Evolutionary conservation across 2,888 invertebrate genomes (phyloP).

Genomic region (Chrysomela aeneicollis): DNA sequence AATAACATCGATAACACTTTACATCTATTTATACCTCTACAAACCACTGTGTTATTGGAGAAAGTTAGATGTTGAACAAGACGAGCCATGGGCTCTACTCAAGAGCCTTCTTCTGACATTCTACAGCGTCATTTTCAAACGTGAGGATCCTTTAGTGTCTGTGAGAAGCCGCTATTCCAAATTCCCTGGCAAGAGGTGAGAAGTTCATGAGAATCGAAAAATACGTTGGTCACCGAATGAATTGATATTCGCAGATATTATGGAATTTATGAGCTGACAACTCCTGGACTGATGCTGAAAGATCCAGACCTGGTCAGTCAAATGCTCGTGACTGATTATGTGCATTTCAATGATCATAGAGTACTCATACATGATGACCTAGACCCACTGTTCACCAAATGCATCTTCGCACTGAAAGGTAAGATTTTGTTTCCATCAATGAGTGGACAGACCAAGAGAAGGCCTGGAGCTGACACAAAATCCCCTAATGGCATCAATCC

Average conservation of each 20-base stretch:
- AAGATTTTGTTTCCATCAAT: too few relatives aligned
- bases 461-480: too few relatives aligned
- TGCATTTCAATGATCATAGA: constrained; percentile 26
- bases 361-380: constrained; percentile 19
- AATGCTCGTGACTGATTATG: constrained; percentile 23
- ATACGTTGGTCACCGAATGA: too few relatives aligned
- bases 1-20: neutral
- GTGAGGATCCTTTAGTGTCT: constrained; percentile 12
- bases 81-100: neutral
- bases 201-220: too few relatives aligned
- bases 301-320: constrained; percentile 22
- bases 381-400: constrained; percentile 22
- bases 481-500: too few relatives aligned
- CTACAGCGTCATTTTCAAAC: constrained; percentile 10
- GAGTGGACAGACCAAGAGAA: too few relatives aligned
- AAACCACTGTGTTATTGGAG: constrained; percentile 16
- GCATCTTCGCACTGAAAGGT: constrained; percentile 25
- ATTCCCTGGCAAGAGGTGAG: constrained; percentile 52
- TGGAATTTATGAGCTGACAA: constrained; percentile 24
- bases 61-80: constrained; percentile 1
- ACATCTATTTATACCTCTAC: constrained; percentile 3
- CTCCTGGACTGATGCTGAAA: constrained; percentile 10
- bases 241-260: constrained; percentile 13
- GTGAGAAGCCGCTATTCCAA: constrained; percentile 13
- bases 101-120: constrained; percentile 13